Evolutionary conservation across 2,888 invertebrate species (phyloP).

Genomic region (Drosophila demipolita): DNA sequence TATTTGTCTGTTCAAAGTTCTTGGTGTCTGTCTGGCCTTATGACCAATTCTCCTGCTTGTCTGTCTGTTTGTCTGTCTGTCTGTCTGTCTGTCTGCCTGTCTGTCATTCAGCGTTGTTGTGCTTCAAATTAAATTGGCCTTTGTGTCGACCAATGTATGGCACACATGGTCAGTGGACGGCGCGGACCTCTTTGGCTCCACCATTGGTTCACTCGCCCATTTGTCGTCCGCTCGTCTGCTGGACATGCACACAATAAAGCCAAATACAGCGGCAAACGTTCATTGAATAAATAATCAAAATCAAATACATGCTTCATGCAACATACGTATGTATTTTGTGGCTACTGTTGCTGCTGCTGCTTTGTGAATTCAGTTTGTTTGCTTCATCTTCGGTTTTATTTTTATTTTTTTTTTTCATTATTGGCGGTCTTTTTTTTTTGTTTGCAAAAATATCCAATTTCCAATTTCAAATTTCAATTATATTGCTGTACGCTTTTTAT

Average conservation of each 20-base stretch:
- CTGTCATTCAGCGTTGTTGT: constrained; percentile 35
- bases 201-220: constrained; percentile 39
- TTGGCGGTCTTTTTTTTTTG: constrained; percentile 43
- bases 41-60: constrained; percentile 8
- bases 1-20: constrained; percentile 58
- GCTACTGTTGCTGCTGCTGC: constrained; percentile 24
- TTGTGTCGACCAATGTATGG: constrained; percentile 66
- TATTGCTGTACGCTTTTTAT: constrained; percentile 74
- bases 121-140: constrained; percentile 76
- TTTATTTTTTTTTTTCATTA: constrained; percentile 21
- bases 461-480: constrained; percentile 79
- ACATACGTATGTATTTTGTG: constrained; percentile 12
- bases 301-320: constrained; percentile 29
- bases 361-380: constrained; percentile 48
- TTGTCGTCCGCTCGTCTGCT: constrained; percentile 32
- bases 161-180: constrained; percentile 52
- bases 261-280: constrained; percentile 70
- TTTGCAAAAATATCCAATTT: constrained; percentile 71
- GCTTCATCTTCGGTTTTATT: constrained; percentile 19
- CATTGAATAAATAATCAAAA: constrained; percentile 78
- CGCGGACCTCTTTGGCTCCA: constrained; percentile 41
- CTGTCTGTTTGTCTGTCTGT: constrained; percentile 11
- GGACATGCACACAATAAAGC: constrained; percentile 70
- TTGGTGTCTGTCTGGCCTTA: constrained; percentile 29
- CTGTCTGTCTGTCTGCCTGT: constrained; percentile 8